A percentile compares a stretch with the other conserved stretches of the same genome.
phyloP scores from a whole-genome alignment of 2,113 vertebrate species.

The Bothrops jararaca region DNA sequence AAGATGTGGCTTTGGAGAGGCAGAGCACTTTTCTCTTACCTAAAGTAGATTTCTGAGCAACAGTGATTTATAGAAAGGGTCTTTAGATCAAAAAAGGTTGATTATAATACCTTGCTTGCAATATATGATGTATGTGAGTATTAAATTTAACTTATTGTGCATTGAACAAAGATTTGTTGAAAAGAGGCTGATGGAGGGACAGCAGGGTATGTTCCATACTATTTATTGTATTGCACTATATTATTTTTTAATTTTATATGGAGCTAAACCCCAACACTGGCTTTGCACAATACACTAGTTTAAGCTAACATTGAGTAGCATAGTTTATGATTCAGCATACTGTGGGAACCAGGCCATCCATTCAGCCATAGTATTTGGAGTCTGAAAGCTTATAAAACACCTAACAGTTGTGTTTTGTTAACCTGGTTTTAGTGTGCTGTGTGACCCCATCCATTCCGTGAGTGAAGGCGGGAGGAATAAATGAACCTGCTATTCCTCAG shows the following conservation, averaged over 20 bases:
- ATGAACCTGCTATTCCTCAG: neutral
- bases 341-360: neutral
- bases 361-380: neutral
- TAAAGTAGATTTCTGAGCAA: neutral
- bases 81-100: neutral
- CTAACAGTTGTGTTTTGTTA: neutral
- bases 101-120: neutral
- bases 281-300: neutral
- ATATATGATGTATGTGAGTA: neutral
- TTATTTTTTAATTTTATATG: neutral
- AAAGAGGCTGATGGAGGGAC: neutral
- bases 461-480: neutral
- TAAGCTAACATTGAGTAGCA: neutral
- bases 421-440: neutral
- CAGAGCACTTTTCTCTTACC: neutral
- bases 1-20: neutral
- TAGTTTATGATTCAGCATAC: neutral
- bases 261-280: neutral
- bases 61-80: neutral
- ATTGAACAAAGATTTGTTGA: neutral
- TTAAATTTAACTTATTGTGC: neutral
- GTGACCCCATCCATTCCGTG: neutral
- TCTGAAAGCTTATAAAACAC: neutral
- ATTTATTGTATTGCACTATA: neutral
- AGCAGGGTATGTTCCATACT: neutral